Evolutionary conservation across 2,113 vertebrate genomes (phyloP).

Genomic region (Eira barbara): DNA sequence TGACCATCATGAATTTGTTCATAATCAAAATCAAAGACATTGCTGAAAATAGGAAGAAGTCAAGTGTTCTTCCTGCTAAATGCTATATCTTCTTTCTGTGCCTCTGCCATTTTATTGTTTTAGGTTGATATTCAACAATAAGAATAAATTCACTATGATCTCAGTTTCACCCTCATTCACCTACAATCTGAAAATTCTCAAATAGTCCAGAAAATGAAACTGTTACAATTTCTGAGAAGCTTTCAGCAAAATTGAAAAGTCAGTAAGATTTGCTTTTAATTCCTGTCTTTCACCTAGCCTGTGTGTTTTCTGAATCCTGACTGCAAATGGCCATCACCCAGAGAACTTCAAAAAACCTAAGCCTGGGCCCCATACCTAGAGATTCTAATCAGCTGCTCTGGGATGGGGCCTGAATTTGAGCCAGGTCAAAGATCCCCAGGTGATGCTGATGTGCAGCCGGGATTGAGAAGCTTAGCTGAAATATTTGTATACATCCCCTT

Average conservation of each 20-base stretch:
- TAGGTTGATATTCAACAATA: background rate
- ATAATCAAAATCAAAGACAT: slow-evolving; percentile 9
- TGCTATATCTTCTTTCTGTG: background rate
- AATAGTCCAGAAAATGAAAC: background rate
- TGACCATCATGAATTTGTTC: background rate
- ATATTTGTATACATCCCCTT: background rate
- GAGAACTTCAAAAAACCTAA: background rate
- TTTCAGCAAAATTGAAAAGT: background rate
- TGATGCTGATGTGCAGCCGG: background rate
- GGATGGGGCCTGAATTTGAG: too few species aligned
- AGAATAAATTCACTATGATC: background rate
- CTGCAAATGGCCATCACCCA: background rate
- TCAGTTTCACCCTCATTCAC: background rate
- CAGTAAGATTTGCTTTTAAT: background rate
- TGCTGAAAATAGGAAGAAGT: background rate
- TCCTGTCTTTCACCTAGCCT: background rate
- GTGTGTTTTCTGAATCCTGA: background rate
- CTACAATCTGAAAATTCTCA: background rate
- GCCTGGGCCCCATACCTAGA: background rate
- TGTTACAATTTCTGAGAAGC: background rate
- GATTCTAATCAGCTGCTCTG: background rate
- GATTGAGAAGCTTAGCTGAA: background rate
- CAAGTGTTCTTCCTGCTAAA: background rate
- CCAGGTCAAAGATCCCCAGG: background rate
- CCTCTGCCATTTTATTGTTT: background rate